A percentile compares a stretch with the other conserved stretches of the same genome.
These are phyloP conservation scores for Forficula auricularia DNA, from an alignment of 1,140 invertebrate genomes.

Conservation along the genomic window DNA sequence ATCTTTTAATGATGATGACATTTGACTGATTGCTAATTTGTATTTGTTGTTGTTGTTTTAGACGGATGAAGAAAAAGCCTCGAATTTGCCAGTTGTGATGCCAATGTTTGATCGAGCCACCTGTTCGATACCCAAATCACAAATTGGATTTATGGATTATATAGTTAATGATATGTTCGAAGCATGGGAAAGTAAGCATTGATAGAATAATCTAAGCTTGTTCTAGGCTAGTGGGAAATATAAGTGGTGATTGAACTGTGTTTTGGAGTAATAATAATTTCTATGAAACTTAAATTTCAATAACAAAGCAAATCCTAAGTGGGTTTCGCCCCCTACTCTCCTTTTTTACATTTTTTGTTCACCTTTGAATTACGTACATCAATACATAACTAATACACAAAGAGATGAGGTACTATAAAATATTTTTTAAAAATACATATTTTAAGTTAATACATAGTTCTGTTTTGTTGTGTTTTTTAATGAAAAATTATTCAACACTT, in stretches of 20 bases:
- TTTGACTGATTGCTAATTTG: too few species aligned
- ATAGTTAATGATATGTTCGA: slow-evolving; percentile 96
- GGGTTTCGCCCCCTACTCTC: too few species aligned
- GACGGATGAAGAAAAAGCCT: slow-evolving; percentile 81
- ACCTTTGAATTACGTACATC: too few species aligned
- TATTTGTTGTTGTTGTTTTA: slow-evolving; percentile 25
- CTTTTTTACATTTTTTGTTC: too few species aligned
- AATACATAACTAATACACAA: too few species aligned
- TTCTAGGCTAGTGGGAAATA: neutral
- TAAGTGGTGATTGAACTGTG: neutral
- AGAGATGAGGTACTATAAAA: too few species aligned
- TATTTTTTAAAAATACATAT: too few species aligned
- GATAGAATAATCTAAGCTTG: neutral
- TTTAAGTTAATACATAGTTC: too few species aligned
- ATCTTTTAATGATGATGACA: too few species aligned
- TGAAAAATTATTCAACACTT: too few species aligned
- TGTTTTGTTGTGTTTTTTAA: too few species aligned
- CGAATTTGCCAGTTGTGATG: slow-evolving; percentile 81
- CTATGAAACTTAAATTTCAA: neutral
- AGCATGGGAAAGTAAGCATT: slow-evolving; percentile 73
- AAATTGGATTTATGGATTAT: slow-evolving; percentile 91
- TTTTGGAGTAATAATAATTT: neutral
- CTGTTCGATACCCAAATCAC: slow-evolving; percentile 89
- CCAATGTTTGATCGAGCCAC: slow-evolving; percentile 83
- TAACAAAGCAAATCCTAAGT: slow-evolving; percentile 7